Percentiles rank a stretch among this genome's conserved stretches.
Conservation (phyloP, 2,113 vertebrate species). For the Thinocorus orbignyianus region DNA sequence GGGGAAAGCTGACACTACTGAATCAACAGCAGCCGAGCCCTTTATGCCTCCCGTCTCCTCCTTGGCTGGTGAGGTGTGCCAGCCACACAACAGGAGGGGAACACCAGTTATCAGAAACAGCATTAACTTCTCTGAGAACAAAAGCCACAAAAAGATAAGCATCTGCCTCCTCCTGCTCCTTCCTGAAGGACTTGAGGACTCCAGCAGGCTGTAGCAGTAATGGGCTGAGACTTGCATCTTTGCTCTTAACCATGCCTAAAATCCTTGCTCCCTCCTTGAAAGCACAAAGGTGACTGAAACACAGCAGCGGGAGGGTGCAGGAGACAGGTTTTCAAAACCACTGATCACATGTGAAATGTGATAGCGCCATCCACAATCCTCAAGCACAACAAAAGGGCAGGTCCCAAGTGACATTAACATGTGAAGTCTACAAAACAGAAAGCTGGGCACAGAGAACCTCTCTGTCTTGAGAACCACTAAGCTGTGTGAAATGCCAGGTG, state of each 20-base stretch:
- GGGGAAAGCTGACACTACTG: neutral
- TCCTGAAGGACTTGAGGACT: neutral
- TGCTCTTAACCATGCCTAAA: neutral
- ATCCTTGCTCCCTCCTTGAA: neutral
- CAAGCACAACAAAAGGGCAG: neutral
- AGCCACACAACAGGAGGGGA: neutral
- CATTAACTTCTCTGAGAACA: neutral
- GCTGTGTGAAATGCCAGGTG: neutral
- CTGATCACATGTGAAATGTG: accelerated
- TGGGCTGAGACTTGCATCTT: neutral
- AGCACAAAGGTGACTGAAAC: neutral
- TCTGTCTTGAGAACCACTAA: neutral
- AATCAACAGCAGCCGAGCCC: neutral
- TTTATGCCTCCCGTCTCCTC: neutral
- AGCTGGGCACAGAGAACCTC: neutral
- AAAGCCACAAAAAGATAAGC: neutral
- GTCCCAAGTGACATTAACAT: neutral
- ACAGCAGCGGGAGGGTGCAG: neutral
- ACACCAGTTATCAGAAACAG: neutral
- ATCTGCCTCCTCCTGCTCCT: neutral
- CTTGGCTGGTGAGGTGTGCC: neutral
- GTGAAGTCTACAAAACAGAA: neutral
- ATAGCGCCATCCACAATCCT: neutral
- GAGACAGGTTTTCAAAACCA: neutral
- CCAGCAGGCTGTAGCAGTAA: neutral